A percentile compares a stretch with the other conserved stretches of the same genome.
Conservation (phyloP, 2,113 vertebrate species). For the Ia io region DNA sequence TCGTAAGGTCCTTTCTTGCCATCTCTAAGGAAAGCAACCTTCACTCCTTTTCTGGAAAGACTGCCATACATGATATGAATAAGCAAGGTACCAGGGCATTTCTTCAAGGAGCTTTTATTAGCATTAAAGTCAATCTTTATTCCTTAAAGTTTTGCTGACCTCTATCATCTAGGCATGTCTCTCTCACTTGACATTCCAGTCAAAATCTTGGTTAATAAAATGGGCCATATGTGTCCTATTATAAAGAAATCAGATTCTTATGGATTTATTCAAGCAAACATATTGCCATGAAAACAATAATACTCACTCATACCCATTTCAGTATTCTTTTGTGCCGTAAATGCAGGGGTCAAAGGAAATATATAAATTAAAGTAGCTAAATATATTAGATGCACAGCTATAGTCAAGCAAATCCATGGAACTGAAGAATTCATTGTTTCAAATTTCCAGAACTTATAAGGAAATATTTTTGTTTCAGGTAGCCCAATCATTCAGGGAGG, state of each 20-base stretch:
- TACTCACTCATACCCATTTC: neutral
- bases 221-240: neutral
- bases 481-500: neutral
- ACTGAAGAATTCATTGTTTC: neutral
- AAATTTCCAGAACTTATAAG: neutral
- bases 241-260: neutral
- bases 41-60: neutral
- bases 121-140: neutral
- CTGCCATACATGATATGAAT: neutral
- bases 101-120: neutral
- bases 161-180: neutral
- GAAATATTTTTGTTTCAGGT: neutral
- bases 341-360: neutral
- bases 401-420: neutral
- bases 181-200: neutral
- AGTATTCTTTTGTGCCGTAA: neutral
- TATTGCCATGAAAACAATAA: neutral
- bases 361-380: neutral
- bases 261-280: neutral
- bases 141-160: neutral
- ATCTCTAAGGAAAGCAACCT: neutral
- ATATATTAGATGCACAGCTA: neutral
- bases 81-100: neutral
- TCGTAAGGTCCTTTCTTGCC: neutral
- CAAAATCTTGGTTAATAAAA: neutral